phyloP scores from a whole-genome alignment of 2,113 vertebrate genomes.

The Speoplatyrhinus poulsoni region DNA sequence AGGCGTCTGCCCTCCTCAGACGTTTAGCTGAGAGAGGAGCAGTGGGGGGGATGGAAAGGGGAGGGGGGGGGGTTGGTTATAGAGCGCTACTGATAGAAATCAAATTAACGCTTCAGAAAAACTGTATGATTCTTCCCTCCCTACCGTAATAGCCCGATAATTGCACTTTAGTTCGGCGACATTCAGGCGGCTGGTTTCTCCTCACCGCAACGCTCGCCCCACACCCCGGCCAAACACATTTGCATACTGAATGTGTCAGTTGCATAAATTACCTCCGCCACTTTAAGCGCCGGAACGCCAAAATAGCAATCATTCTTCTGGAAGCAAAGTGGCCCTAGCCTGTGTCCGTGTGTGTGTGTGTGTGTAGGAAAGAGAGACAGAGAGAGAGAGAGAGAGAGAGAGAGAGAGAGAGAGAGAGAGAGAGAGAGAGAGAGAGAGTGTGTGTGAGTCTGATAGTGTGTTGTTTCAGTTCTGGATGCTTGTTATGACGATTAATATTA shows the following conservation, averaged over 20 bases:
- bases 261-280: conserved; percentile 82
- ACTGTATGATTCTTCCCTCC: conserved; percentile 72
- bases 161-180: conserved; percentile 82
- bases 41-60: conserved; percentile 15
- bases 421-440: conserved; percentile 10
- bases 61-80: conserved; percentile 21
- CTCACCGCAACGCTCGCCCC: conserved; percentile 63
- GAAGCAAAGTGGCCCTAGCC: neutral
- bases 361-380: conserved; percentile 37
- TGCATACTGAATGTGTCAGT: conserved; percentile 83
- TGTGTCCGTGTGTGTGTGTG: neutral
- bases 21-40: conserved; percentile 44
- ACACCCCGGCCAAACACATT: conserved; percentile 75
- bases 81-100: conserved; percentile 73
- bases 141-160: conserved; percentile 82
- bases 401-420: conserved; percentile 40
- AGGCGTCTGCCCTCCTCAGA: conserved; percentile 46
- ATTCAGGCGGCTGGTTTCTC: conserved; percentile 75
- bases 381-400: neutral
- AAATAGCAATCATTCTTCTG: neutral
- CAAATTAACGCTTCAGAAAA: conserved; percentile 79
- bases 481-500: conserved; percentile 82
- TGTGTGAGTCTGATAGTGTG: neutral
- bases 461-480: conserved; percentile 63
- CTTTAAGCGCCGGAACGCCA: conserved; percentile 61